Evolutionary conservation across 1,140 invertebrate species (phyloP).

Genomic region (Trichonephila inaurata): DNA sequence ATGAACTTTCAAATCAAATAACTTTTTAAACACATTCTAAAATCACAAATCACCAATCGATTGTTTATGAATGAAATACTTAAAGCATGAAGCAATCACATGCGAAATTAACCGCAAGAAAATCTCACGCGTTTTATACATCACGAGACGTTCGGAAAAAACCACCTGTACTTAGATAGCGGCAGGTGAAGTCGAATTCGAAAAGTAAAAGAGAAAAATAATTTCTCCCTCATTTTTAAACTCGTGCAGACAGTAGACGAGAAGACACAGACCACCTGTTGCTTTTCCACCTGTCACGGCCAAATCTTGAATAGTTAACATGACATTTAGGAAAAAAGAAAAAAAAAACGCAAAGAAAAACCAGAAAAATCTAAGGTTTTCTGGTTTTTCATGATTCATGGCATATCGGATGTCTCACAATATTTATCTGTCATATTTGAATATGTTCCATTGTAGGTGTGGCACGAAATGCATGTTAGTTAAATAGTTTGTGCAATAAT

Average conservation of each 20-base stretch:
- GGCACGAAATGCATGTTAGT: background rate
- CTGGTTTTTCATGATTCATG: background rate
- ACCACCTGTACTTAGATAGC: constrained; percentile 25
- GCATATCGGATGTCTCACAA: background rate
- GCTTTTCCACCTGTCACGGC: background rate
- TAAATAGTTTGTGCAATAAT: background rate
- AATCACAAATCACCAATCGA: background rate
- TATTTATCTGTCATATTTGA: background rate
- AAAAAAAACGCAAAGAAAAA: background rate
- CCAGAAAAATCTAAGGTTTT: background rate
- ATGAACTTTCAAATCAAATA: background rate
- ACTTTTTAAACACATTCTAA: background rate
- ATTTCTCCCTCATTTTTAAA: background rate
- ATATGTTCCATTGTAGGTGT: no score
- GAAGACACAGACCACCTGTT: constrained; percentile 8
- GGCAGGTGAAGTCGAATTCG: background rate
- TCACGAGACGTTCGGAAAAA: background rate
- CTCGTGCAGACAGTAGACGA: background rate
- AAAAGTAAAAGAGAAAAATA: background rate
- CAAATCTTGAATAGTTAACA: background rate
- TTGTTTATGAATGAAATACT: background rate
- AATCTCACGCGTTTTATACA: background rate
- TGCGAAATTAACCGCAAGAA: background rate
- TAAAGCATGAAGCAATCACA: background rate
- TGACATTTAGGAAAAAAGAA: background rate